Percentiles rank a stretch among this genome's conserved stretches.
Conservation (phyloP, 2,797 vertebrate species). For the Podargus strigoides region DNA sequence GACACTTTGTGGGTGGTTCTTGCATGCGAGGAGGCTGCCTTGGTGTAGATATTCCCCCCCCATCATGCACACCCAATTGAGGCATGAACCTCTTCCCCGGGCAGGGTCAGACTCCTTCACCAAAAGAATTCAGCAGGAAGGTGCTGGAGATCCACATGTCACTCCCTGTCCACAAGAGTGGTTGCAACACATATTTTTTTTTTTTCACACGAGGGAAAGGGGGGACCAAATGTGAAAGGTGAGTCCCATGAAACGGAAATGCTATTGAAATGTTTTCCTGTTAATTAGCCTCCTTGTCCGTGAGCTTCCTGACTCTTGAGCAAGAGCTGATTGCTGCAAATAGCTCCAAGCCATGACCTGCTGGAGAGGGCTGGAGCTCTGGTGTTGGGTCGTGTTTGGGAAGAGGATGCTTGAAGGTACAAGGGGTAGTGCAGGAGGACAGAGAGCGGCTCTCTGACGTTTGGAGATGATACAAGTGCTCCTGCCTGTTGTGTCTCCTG, state of each 20-base stretch:
- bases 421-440: not conserved
- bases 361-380: not conserved
- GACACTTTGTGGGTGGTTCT: not conserved
- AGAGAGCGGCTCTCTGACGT: not conserved
- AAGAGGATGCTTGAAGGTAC: not conserved
- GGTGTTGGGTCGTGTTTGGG: not conserved
- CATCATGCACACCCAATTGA: not conserved
- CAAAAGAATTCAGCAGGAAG: not conserved
- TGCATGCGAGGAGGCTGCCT: not conserved
- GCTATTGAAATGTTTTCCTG: not conserved
- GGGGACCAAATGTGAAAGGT: fast-evolving
- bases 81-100: not conserved
- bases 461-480: not conserved
- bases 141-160: not conserved
- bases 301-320: not conserved
- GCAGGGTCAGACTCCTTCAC: not conserved
- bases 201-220: not conserved
- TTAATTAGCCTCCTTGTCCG: not conserved
- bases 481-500: not conserved
- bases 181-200: not conserved
- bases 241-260: not conserved
- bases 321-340: not conserved
- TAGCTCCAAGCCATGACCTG: not conserved
- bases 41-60: not conserved
- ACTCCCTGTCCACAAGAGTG: not conserved